Base-by-base conservation (phyloP, 2,888 invertebrate species). In the Sicus ferrugineus region DNA sequence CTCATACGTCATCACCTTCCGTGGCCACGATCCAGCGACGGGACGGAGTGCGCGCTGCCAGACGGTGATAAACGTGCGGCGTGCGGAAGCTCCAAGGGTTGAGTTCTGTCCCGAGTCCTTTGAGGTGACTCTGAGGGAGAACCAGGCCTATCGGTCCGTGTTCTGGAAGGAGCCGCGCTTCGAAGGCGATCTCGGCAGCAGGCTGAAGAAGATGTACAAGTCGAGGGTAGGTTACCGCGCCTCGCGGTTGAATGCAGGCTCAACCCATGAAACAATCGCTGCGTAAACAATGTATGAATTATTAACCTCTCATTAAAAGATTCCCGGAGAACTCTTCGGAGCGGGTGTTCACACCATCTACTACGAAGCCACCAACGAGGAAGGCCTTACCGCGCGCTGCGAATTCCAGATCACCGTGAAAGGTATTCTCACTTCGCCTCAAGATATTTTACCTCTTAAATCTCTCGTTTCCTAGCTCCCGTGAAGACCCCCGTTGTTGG, bases 111-210 rank as follows among this genome's bases (percentile, higher is more conserved):
- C 92, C 0, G 83, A 86, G 54, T 89, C 90, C 6, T 89, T 91
- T 76, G 89, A 89, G 73, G 88, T 89, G 28, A 82, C 85, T 21
- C 79, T 91, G 63, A 83, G 85, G 58, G 84, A 86, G 16, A 87
- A 89, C 54, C 89, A 90, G 79, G 83, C 83, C 0, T 86, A 87
- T 66, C 86, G 88, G 30, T 85, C 87, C 52, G 87, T 91, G 56
- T 86, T 86, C 73, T 92, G 91, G 91, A 87, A 87, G 52, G 91
- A 91, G 75, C 91, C 92, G 1, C 82, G 85, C 52, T 91, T 91
- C 76, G 85, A 84, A 30, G 89, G 89, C 79, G 89, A 89, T 52
- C 61, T 63, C 9, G 88, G 48, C 87, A 85, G 64, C 14, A 46
- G 52, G 9, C 83, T 90, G 28, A 86, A 87, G 68, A 86, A 86